These are phyloP conservation scores for Oophaga sylvatica DNA, from an alignment of 2,797 vertebrate species.

Conservation along the genomic window DNA sequence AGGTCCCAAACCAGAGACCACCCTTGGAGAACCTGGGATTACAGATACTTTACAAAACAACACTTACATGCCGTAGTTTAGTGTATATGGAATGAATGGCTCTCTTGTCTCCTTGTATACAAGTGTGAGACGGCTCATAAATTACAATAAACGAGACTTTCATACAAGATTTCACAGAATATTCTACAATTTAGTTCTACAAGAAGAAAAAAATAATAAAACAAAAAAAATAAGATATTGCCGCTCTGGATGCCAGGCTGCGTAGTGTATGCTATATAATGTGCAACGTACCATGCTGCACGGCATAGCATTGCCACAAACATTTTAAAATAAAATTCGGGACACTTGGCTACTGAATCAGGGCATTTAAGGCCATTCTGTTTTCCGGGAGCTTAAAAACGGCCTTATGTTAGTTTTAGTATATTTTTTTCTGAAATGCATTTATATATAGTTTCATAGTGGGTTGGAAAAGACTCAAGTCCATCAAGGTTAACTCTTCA, in stretches of 20 bases:
- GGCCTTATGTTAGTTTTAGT: not conserved
- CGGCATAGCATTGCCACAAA: not conserved
- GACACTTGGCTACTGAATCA: slow-evolving; percentile 5
- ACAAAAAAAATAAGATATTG: slow-evolving; percentile 8
- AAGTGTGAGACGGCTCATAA: slow-evolving; percentile 27
- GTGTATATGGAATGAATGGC: slow-evolving; percentile 30
- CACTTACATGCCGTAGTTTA: slow-evolving; percentile 24
- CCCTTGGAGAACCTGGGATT: slow-evolving; percentile 11
- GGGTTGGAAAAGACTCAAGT: not conserved
- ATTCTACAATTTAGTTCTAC: not conserved
- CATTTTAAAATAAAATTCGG: not conserved
- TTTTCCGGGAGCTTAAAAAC: not conserved
- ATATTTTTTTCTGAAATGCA: slow-evolving; percentile 5
- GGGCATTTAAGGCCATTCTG: not conserved
- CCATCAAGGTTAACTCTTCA: not conserved
- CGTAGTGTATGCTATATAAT: not conserved
- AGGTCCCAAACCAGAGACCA: slow-evolving; percentile 41
- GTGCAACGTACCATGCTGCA: not conserved
- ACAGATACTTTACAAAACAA: slow-evolving; percentile 36
- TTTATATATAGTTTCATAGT: not conserved
- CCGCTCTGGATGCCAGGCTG: not conserved
- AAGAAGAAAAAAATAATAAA: not conserved
- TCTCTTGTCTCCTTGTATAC: slow-evolving; percentile 37
- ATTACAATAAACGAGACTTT: slow-evolving; percentile 38
- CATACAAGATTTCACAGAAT: not conserved